These are phyloP conservation scores for Aldabrachelys gigantea DNA, from an alignment of 2,113 vertebrate genomes.

Conservation along the genomic window DNA sequence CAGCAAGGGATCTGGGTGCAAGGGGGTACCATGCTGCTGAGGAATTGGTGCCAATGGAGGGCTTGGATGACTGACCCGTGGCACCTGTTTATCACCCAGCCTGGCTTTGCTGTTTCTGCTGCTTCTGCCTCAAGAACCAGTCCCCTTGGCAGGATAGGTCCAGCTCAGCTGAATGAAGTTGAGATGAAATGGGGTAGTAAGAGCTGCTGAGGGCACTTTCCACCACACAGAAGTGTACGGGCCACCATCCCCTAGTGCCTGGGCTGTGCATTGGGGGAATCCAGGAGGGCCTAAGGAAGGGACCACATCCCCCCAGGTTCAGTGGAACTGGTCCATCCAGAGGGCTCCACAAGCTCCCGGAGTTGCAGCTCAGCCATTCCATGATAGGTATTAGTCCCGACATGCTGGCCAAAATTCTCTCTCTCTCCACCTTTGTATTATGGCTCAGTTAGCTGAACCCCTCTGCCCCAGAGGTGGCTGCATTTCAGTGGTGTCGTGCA, in stretches of 20 bases:
- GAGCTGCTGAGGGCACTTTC: neutral
- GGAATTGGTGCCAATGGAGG: neutral
- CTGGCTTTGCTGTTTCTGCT: neutral
- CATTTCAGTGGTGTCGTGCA: neutral
- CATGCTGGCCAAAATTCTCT: neutral
- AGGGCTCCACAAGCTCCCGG: neutral
- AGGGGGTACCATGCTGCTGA: neutral
- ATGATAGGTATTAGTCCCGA: neutral
- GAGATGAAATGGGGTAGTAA: neutral
- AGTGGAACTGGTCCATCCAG: neutral
- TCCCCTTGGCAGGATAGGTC: neutral
- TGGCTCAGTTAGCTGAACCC: neutral
- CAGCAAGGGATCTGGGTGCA: neutral
- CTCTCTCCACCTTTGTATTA: neutral
- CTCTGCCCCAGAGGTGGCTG: neutral
- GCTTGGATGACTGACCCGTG: neutral
- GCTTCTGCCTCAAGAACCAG: neutral
- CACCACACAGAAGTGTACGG: neutral
- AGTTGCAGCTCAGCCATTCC: neutral
- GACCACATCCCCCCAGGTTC: neutral
- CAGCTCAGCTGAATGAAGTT: fast-evolving
- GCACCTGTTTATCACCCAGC: neutral
- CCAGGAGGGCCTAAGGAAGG: neutral
- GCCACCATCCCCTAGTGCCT: neutral
- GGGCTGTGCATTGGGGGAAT: neutral